These are phyloP conservation scores for Plecotus auritus DNA, from an alignment of 2,113 vertebrate genomes.

Conservation along the genomic window DNA sequence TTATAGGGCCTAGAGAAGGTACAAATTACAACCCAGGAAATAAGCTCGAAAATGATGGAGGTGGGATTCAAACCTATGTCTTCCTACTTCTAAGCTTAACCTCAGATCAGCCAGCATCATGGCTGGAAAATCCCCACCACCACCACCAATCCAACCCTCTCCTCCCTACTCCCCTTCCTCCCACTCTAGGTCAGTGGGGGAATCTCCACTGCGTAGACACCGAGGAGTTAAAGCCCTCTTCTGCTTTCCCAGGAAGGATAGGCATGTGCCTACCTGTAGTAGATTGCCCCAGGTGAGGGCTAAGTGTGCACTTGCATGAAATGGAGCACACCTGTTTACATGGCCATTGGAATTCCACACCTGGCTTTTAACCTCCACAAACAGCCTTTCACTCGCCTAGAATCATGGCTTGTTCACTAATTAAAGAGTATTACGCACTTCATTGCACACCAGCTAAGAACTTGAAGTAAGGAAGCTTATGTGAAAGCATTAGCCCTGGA, in stretches of 20 bases:
- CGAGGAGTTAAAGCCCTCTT: background rate
- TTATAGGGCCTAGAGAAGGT: background rate
- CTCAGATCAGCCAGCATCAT: background rate
- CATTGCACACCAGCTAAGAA: slow-evolving; percentile 67
- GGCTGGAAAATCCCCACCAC: background rate
- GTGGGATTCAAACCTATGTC: background rate
- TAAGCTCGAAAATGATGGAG: background rate
- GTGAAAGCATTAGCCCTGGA: slow-evolving; percentile 26
- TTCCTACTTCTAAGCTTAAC: background rate
- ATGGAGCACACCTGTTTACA: background rate
- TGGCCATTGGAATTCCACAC: background rate
- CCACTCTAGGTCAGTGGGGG: background rate
- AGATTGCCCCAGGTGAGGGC: background rate
- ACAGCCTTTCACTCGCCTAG: slow-evolving; percentile 46
- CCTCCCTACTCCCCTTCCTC: background rate
- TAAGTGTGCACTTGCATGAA: background rate
- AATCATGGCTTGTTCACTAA: slow-evolving; percentile 53
- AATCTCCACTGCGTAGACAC: background rate
- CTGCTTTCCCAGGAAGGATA: background rate
- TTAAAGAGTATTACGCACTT: slow-evolving; percentile 66
- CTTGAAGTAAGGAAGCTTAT: slow-evolving; percentile 46
- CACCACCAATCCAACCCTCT: background rate
- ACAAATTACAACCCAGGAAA: background rate
- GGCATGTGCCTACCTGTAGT: background rate
- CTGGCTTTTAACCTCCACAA: slow-evolving; percentile 9